Percentiles rank a stretch among this genome's conserved stretches.
phyloP scores from a whole-genome alignment of 2,888 invertebrate genomes.

The Tachystola acroxantha region DNA sequence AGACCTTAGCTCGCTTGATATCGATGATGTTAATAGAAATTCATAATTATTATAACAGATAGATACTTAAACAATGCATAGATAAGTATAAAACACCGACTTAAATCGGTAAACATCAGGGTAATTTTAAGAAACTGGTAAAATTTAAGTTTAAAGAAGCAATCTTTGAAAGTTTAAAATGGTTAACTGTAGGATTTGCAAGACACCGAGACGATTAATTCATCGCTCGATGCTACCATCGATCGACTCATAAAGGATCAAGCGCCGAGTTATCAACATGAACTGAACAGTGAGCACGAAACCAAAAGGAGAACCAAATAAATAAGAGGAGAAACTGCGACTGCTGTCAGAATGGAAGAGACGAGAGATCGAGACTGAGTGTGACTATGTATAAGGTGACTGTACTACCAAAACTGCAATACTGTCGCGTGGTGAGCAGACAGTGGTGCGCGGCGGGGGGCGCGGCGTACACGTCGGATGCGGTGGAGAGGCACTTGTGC shows the following conservation, averaged over 20 bases:
- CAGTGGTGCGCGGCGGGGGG: constrained; percentile 80
- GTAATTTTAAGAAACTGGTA: too few relatives aligned
- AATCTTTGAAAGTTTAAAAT: constrained; percentile 1
- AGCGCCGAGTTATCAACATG: constrained; percentile 3
- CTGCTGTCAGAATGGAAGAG: constrained; percentile 63
- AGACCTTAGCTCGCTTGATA: constrained; percentile 21
- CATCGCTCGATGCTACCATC: not conserved
- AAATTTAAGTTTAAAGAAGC: too few relatives aligned
- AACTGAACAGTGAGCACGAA: constrained; percentile 18
- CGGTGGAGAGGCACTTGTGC: constrained; percentile 94
- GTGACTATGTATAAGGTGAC: constrained; percentile 76
- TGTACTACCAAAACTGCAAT: constrained; percentile 97
- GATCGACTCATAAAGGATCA: not conserved
- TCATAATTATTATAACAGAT: too few relatives aligned
- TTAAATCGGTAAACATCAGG: too few relatives aligned
- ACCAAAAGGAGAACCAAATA: constrained; percentile 32
- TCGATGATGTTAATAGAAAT: constrained; percentile 20
- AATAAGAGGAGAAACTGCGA: constrained; percentile 62
- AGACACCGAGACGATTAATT: not conserved
- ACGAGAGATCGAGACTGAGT: constrained; percentile 54
- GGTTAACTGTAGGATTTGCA: not conserved
- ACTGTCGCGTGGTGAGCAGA: constrained; percentile 92
- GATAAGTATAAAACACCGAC: too few relatives aligned
- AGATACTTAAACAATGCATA: too few relatives aligned
- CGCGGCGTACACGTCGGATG: constrained; percentile 87